Conservation (phyloP, 2,113 vertebrate genomes). For the Cyrtonyx montezumae region DNA sequence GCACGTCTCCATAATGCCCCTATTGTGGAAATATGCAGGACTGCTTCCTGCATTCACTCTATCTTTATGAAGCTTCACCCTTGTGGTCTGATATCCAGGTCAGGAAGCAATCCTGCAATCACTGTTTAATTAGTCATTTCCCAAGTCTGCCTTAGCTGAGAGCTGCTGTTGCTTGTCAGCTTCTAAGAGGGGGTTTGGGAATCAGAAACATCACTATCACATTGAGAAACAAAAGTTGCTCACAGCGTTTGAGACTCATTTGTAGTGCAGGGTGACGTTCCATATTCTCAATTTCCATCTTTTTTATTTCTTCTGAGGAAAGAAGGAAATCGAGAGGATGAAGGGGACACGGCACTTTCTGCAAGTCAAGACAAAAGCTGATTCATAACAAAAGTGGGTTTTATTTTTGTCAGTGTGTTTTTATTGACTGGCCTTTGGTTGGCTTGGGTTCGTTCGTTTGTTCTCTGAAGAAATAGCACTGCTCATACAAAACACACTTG, state of each 20-base stretch:
- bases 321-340: not conserved
- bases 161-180: conserved; percentile 29
- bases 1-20: conserved; percentile 69
- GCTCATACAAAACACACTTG: not conserved
- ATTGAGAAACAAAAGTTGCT: not conserved
- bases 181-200: not conserved
- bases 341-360: conserved; percentile 14
- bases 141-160: conserved; percentile 22
- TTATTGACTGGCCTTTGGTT: not conserved
- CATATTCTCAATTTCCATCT: not conserved
- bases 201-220: not conserved
- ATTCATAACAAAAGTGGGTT: not conserved
- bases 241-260: accelerated
- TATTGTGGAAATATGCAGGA: conserved; percentile 52
- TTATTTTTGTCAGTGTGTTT: conserved; percentile 31
- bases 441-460: not conserved
- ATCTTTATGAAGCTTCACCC: conserved; percentile 57
- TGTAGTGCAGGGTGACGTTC: accelerated
- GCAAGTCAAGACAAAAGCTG: conserved; percentile 40
- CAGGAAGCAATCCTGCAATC: conserved; percentile 71
- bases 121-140: conserved; percentile 69
- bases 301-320: not conserved
- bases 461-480: not conserved
- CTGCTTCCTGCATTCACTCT: conserved; percentile 49
- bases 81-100: conserved; percentile 49